Base-by-base conservation (phyloP, 2,888 invertebrate genomes). In the Dexiosoma caninum region DNA sequence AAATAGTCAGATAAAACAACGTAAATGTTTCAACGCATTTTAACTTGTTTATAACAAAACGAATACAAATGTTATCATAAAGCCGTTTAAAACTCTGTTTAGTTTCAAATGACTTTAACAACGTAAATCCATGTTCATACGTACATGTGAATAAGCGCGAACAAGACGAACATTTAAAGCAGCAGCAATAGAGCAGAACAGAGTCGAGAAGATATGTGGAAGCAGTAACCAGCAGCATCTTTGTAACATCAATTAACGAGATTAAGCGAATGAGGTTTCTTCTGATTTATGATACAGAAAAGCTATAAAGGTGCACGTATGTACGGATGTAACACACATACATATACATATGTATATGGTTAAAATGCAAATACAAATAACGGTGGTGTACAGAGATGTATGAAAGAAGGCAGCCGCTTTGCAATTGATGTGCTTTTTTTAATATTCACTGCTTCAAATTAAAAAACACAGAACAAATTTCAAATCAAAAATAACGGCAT, bases 1-100 rank as follows among this genome's bases (percentile, higher is more conserved):
- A n/a, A 27, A 74, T 8, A 27, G n/a, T 49, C 40, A 14, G 12
- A 16, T 57, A 49, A 40, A 55, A 49, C 30, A 42, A 64, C 69
- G 9, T 27, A 74, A 69, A 70, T 57, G 46, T 59, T 75, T 67
- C 21, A 67, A 57, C 57, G 66, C 67, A 32, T 42, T 60, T 75
- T 32, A 59, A 67, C 49, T 51, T 49, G 57, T 32, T 66, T 57
- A 30, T 51, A 21, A 21, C 23, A 46, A 46, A n/a, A 5, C 10
- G 16, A 55, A 55, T 35, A 32, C n/a, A n/a, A n/a, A 19, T 21
- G 49, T 14, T 49, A 7, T 27, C 16, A 53, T 53, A 16, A 53
- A 14, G 14, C 5, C 3, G 19, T 14, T 49, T 27, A 8, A 27
- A 57, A 3, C 14, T 23, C 21, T 35, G 55, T 8, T 49, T n/a